phyloP scores from a whole-genome alignment of 2,888 invertebrate species.

The Dynastes tityus region DNA sequence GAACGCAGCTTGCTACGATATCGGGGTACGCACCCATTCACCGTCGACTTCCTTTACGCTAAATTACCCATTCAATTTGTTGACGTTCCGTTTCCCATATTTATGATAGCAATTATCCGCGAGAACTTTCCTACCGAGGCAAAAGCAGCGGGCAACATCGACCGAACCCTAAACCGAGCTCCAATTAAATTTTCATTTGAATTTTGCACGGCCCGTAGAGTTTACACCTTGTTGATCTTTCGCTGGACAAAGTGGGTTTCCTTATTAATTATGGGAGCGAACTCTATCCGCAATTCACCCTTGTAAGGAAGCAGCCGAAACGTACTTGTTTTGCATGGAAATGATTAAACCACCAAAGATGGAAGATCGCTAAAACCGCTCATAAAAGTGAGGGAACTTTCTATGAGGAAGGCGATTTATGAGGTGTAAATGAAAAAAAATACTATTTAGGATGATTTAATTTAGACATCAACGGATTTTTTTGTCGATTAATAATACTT shows the following conservation, averaged over 20 bases:
- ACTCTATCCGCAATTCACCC: neutral
- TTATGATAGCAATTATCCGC: slow-evolving; percentile 44
- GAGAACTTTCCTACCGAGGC: slow-evolving; percentile 22
- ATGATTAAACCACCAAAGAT: neutral
- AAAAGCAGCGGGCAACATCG: slow-evolving; percentile 1
- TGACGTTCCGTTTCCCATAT: slow-evolving; percentile 45
- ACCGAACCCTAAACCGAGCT: slow-evolving; percentile 33
- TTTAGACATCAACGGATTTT: too few species aligned
- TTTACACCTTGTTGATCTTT: slow-evolving; percentile 49
- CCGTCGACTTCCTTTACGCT: slow-evolving; percentile 25
- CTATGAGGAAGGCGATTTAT: too few species aligned
- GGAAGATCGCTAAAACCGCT: too few species aligned
- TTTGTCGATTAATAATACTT: too few species aligned
- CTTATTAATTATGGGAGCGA: slow-evolving; percentile 21
- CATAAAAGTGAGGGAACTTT: too few species aligned
- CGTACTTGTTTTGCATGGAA: neutral
- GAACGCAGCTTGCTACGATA: slow-evolving; percentile 6
- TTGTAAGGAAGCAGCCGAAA: neutral
- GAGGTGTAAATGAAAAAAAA: too few species aligned
- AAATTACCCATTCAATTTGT: slow-evolving; percentile 46
- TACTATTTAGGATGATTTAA: too few species aligned
- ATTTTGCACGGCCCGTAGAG: slow-evolving; percentile 45
- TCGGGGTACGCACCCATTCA: slow-evolving; percentile 17
- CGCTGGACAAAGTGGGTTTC: slow-evolving; percentile 31
- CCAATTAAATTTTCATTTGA: slow-evolving; percentile 49